These are phyloP conservation scores for Crepidodera aurea DNA, from an alignment of 2,888 invertebrate genomes.

Conservation along the genomic window DNA sequence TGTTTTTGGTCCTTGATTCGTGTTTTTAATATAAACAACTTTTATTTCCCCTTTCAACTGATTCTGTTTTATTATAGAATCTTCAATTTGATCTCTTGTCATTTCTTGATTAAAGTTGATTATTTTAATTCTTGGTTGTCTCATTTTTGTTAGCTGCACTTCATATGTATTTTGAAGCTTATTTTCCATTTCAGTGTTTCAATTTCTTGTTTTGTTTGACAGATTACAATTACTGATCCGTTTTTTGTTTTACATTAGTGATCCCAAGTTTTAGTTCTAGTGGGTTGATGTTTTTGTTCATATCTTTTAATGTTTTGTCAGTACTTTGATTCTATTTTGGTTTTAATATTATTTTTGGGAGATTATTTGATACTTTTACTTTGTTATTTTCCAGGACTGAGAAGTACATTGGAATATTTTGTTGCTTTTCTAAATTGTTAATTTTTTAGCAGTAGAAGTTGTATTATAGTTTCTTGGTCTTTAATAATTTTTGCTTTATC, in stretches of 20 bases:
- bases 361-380: neutral
- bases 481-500: slow-evolving; percentile 11
- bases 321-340: neutral
- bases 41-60: neutral
- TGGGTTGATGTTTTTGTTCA: neutral
- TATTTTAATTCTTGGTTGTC: slow-evolving; percentile 8
- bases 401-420: slow-evolving; percentile 1
- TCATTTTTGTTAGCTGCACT: neutral
- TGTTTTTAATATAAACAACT: neutral
- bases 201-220: no score
- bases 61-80: slow-evolving; percentile 2
- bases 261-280: neutral
- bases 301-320: neutral
- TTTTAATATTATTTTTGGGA: neutral
- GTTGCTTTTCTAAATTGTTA: neutral
- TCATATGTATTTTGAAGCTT: no score
- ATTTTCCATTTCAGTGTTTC: no score
- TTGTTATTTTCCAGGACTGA: neutral
- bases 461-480: slow-evolving; percentile 6
- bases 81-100: slow-evolving; percentile 2
- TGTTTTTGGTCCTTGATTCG: neutral
- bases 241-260: no score
- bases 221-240: no score
- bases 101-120: slow-evolving; percentile 8
- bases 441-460: slow-evolving; percentile 12